These are phyloP conservation scores for Pheosia gnoma DNA, from an alignment of 2,888 invertebrate species.

Conservation along the genomic window DNA sequence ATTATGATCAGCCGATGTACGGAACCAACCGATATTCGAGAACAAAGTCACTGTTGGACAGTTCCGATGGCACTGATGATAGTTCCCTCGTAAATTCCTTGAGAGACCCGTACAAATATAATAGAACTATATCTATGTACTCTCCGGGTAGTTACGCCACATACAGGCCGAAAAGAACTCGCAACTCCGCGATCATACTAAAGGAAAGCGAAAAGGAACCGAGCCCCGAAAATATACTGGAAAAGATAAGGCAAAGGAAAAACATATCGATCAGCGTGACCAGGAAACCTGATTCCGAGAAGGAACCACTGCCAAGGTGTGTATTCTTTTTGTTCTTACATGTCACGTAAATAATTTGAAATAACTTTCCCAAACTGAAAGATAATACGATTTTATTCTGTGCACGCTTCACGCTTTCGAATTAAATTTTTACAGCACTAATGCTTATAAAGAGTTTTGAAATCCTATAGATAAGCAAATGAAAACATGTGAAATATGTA, in stretches of 20 bases:
- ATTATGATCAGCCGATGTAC: conserved; percentile 75
- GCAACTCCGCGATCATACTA: conserved; percentile 78
- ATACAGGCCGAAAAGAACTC: conserved; percentile 76
- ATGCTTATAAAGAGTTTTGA: conserved; percentile 71
- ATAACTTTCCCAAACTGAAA: conserved; percentile 75
- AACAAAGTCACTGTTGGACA: conserved; percentile 77
- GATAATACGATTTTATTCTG: conserved; percentile 69
- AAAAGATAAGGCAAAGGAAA: conserved; percentile 80
- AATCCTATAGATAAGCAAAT: conserved; percentile 55
- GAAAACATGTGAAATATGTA: conserved; percentile 48
- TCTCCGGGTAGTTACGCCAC: conserved; percentile 80
- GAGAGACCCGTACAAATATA: conserved; percentile 74
- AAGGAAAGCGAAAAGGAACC: conserved; percentile 80
- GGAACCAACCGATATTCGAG: conserved; percentile 71
- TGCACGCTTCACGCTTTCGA: conserved; percentile 82
- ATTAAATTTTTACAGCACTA: conserved; percentile 77
- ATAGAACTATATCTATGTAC: conserved; percentile 76
- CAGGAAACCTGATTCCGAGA: conserved; percentile 72
- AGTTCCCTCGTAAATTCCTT: conserved; percentile 54
- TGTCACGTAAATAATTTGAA: conserved; percentile 78
- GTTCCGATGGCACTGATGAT: conserved; percentile 65
- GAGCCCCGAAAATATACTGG: conserved; percentile 79
- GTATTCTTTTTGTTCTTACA: conserved; percentile 67
- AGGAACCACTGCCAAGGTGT: conserved; percentile 78
- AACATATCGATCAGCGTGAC: conserved; percentile 79